These are phyloP conservation scores for Erythrocercus mccallii DNA, from an alignment of 2,113 vertebrate genomes.

Conservation along the genomic window DNA sequence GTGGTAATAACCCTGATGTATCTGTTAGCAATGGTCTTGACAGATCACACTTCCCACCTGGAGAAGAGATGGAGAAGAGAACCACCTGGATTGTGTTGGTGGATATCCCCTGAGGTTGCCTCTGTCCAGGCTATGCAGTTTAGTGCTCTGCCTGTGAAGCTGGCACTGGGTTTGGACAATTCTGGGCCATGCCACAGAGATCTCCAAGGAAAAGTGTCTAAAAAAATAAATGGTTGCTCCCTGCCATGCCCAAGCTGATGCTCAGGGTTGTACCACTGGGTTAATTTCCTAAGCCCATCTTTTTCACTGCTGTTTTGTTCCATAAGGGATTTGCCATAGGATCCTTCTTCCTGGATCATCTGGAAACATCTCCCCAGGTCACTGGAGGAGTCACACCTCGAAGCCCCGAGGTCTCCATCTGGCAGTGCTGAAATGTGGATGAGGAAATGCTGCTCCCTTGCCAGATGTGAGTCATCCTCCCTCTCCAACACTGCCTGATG, in stretches of 20 bases:
- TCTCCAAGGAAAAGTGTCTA: background rate
- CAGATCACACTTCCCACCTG: background rate
- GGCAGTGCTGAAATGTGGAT: background rate
- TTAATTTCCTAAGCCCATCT: background rate
- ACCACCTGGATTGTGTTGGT: background rate
- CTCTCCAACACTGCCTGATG: background rate
- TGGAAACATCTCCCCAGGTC: background rate
- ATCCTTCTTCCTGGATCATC: background rate
- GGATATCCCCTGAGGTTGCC: background rate
- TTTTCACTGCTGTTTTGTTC: background rate
- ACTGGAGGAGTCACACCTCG: background rate
- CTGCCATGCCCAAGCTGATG: background rate
- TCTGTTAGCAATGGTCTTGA: background rate
- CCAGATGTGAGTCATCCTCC: background rate
- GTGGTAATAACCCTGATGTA: background rate
- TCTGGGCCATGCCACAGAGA: background rate
- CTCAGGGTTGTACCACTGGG: background rate
- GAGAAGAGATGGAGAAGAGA: background rate
- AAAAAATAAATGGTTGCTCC: background rate
- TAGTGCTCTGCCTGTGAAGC: background rate
- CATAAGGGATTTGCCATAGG: background rate
- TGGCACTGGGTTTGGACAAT: background rate
- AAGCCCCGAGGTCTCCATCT: rapidly evolving
- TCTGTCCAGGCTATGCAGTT: background rate
- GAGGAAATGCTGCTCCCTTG: background rate